Conservation (phyloP, 2,113 vertebrate species). For the Erythrocercus mccallii region DNA sequence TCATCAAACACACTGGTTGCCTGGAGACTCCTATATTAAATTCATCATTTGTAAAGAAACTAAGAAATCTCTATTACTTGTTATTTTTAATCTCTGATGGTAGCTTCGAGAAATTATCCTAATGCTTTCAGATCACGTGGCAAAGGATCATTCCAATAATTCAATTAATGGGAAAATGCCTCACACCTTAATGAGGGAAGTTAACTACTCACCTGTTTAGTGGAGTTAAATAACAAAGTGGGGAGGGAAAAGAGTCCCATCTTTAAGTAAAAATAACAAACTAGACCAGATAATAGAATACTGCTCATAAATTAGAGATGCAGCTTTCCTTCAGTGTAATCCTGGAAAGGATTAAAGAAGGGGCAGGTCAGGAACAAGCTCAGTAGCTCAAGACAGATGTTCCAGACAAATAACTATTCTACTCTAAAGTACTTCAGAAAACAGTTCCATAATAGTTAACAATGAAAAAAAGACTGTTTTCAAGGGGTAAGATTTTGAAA, state of each 20-base stretch:
- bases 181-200: neutral
- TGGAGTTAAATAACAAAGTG: neutral
- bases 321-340: neutral
- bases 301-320: neutral
- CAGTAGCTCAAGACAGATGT: neutral
- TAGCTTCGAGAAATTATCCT: neutral
- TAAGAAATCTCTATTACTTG: neutral
- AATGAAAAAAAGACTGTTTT: neutral
- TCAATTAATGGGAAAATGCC: neutral
- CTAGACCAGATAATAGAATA: neutral
- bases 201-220: neutral
- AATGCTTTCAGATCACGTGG: neutral
- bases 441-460: neutral
- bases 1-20: constrained; percentile 3
- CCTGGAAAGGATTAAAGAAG: neutral
- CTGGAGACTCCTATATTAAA: constrained; percentile 6
- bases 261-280: neutral
- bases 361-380: neutral
- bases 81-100: neutral
- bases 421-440: neutral
- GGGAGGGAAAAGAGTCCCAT: neutral
- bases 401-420: neutral
- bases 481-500: neutral
- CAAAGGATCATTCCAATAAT: neutral
- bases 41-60: neutral